A percentile compares a stretch with the other conserved stretches of the same genome.
Evolutionary conservation across 2,113 vertebrate species (phyloP).

Genomic region (Amphiprion percula): DNA sequence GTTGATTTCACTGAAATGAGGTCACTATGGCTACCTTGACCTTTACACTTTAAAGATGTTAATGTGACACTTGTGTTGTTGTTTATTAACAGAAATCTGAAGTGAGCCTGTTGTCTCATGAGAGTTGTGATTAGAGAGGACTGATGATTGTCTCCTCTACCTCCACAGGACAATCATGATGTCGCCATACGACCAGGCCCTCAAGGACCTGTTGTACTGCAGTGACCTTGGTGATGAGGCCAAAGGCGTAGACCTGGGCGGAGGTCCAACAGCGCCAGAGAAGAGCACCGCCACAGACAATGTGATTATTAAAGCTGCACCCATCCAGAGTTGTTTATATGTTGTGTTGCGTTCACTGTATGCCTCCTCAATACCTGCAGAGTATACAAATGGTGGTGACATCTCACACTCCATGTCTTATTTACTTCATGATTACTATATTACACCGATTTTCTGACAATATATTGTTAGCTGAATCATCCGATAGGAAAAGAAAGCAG

Average conservation of each 20-base stretch:
- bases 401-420: too few species aligned
- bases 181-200: constrained; percentile 62
- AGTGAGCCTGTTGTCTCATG: constrained; percentile 20
- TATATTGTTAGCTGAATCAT: too few species aligned
- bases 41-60: too few species aligned
- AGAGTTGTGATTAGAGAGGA: constrained; percentile 31
- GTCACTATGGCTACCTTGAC: too few species aligned
- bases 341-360: background rate
- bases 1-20: too few species aligned
- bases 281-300: constrained; percentile 8
- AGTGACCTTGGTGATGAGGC: constrained; percentile 67
- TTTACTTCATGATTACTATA: too few species aligned
- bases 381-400: too few species aligned
- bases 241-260: constrained; percentile 39
- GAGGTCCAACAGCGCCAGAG: background rate
- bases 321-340: too few species aligned
- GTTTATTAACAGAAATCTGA: background rate
- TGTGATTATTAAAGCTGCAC: constrained; percentile 3
- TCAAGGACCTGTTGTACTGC: constrained; percentile 74
- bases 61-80: background rate
- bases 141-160: constrained; percentile 19
- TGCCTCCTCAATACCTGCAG: too few species aligned
- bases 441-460: too few species aligned
- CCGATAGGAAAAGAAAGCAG: too few species aligned
- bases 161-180: constrained; percentile 67